Conservation (phyloP, 1,140 invertebrate genomes). For the Heliconius nattereri region DNA sequence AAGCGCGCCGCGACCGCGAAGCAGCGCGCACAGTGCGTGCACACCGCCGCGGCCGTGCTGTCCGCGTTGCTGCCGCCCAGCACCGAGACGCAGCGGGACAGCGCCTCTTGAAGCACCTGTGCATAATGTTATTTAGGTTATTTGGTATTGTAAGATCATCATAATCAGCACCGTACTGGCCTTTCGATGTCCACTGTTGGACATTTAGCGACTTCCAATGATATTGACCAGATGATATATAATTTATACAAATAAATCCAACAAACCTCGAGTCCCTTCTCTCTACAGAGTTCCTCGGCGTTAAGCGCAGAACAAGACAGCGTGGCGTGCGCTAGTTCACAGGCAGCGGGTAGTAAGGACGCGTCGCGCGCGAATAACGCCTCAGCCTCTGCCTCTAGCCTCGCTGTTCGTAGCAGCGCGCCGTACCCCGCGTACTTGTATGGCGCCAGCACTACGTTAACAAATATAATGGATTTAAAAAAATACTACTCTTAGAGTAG, state of each 20-base stretch:
- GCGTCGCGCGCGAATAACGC: slow-evolving; percentile 90
- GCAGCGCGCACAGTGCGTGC: slow-evolving; percentile 94
- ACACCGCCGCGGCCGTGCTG: slow-evolving; percentile 95
- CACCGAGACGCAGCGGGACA: slow-evolving; percentile 94
- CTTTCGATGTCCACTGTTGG: no score
- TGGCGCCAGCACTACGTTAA: slow-evolving; percentile 89
- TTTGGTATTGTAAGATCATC: no score
- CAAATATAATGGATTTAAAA: no score
- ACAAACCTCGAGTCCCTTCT: slow-evolving; percentile 92
- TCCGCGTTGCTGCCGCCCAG: slow-evolving; percentile 88
- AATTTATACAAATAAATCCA: no score
- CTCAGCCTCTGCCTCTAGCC: slow-evolving; percentile 96
- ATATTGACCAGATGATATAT: no score
- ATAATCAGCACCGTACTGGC: no score
- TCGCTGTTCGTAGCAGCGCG: slow-evolving; percentile 97
- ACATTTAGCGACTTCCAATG: no score
- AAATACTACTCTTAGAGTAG: no score
- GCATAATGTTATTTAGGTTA: neutral
- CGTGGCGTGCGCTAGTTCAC: slow-evolving; percentile 97
- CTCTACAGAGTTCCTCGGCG: slow-evolving; percentile 97
- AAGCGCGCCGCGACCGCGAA: slow-evolving; percentile 98
- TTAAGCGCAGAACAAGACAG: slow-evolving; percentile 98
- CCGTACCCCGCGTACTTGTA: slow-evolving; percentile 99
- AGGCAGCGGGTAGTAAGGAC: slow-evolving; percentile 92
- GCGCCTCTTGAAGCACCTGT: slow-evolving; percentile 88